Percentiles rank a stretch among this genome's conserved stretches.
Conservation (phyloP, 2,797 vertebrate genomes). For the Micrastur ruficollis region DNA sequence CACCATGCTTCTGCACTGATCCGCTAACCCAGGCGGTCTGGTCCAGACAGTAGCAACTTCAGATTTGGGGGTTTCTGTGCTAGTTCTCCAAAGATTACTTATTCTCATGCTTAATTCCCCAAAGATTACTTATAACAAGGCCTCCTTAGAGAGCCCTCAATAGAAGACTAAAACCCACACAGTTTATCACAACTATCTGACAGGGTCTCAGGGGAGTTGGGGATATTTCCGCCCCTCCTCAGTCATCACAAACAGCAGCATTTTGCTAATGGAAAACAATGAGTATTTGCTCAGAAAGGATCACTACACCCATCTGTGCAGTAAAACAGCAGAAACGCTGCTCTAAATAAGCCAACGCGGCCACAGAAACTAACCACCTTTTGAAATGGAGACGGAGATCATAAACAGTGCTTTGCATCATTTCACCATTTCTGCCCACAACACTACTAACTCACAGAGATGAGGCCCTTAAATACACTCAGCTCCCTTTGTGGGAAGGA, state of each 20-base stretch:
- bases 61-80: neutral
- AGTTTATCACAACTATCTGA: neutral
- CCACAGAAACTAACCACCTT: slow-evolving; percentile 34
- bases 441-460: neutral
- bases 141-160: neutral
- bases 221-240: neutral
- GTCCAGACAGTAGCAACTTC: neutral
- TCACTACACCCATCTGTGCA: neutral
- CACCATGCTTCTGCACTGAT: neutral
- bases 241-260: neutral
- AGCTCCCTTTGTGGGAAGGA: neutral
- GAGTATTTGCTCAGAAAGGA: neutral
- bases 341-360: neutral
- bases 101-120: neutral
- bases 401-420: slow-evolving; percentile 11
- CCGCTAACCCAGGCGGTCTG: neutral
- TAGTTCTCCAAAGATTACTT: neutral
- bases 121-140: neutral
- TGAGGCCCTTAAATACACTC: neutral
- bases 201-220: neutral
- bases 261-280: neutral
- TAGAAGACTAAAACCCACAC: neutral
- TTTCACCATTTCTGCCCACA: slow-evolving; percentile 19
- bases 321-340: neutral
- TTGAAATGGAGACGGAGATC: neutral